A percentile compares a stretch with the other conserved stretches of the same genome.
These are phyloP conservation scores for Orthonyx spaldingii DNA, from an alignment of 2,113 vertebrate species.

Conservation along the genomic window DNA sequence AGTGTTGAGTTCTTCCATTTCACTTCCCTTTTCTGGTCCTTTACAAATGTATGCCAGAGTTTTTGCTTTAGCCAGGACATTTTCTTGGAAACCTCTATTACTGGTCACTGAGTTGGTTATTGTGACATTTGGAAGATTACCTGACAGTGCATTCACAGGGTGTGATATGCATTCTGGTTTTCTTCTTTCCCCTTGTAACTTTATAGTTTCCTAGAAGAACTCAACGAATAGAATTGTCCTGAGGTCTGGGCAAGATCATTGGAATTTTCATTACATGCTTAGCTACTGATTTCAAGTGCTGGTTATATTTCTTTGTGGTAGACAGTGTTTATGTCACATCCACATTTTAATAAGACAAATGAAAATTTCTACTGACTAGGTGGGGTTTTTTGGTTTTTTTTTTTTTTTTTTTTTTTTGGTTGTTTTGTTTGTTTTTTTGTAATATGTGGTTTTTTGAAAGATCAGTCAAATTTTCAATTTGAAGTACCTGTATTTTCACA, in stretches of 20 bases:
- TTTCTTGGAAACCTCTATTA: constrained; percentile 11
- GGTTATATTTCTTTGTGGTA: neutral
- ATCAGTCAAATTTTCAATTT: neutral
- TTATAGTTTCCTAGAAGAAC: neutral
- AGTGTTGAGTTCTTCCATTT: neutral
- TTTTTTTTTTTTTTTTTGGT: neutral
- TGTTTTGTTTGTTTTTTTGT: neutral
- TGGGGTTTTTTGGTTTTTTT: neutral
- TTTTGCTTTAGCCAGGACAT: neutral
- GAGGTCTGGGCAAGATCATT: neutral
- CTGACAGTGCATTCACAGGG: neutral
- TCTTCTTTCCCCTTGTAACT: neutral
- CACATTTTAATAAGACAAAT: neutral
- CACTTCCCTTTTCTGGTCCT: neutral
- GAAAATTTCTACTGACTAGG: neutral
- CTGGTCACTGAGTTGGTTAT: constrained; percentile 26
- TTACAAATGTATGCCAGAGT: neutral
- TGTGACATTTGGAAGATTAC: constrained; percentile 51
- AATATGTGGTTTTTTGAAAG: neutral
- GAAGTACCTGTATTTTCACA: neutral
- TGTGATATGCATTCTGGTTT: neutral
- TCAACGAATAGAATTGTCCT: neutral
- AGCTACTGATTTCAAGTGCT: neutral
- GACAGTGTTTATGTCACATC: neutral
- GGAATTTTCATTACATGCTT: neutral